These are phyloP conservation scores for Chloropsis cyanopogon DNA, from an alignment of 2,113 vertebrate genomes.

Conservation along the genomic window DNA sequence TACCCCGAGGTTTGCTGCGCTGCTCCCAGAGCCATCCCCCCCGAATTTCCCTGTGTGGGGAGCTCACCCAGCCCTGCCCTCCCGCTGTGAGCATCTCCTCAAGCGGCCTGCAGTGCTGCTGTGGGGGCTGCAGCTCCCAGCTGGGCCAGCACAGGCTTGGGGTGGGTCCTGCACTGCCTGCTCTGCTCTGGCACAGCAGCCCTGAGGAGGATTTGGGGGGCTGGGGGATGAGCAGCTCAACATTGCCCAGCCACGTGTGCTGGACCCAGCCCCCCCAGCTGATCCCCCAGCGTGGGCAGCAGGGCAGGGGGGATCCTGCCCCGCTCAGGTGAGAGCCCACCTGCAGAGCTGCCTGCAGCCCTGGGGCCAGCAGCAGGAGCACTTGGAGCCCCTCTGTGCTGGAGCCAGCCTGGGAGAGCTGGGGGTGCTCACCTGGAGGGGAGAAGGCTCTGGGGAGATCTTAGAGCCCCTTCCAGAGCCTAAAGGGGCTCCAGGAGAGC, in stretches of 20 bases:
- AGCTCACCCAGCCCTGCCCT: rapidly evolving
- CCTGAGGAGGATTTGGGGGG: not conserved
- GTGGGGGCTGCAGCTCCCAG: not conserved
- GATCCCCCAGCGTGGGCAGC: not conserved
- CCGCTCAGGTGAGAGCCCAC: not conserved
- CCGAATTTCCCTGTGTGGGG: rapidly evolving
- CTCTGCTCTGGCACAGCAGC: not conserved
- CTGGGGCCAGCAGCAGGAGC: not conserved
- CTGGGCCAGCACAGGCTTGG: not conserved
- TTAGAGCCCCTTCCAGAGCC: rapidly evolving
- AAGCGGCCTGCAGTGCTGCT: rapidly evolving
- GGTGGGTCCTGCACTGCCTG: not conserved
- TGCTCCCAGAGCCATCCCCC: not conserved
- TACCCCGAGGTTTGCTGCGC: rapidly evolving
- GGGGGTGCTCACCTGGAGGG: not conserved
- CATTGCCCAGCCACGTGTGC: rapidly evolving
- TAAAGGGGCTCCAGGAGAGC: not conserved
- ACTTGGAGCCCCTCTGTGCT: not conserved
- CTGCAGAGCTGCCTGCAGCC: not conserved
- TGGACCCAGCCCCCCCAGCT: not conserved
- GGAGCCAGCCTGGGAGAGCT: not conserved
- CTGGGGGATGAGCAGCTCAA: not conserved
- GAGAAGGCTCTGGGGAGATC: rapidly evolving
- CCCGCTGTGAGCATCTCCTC: rapidly evolving
- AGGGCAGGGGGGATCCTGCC: not conserved